Evolutionary conservation across 2,797 vertebrate species (phyloP), one percentile per base, ranked within the genome.

Genomic region (Craterocephalus amniculus): DNA sequence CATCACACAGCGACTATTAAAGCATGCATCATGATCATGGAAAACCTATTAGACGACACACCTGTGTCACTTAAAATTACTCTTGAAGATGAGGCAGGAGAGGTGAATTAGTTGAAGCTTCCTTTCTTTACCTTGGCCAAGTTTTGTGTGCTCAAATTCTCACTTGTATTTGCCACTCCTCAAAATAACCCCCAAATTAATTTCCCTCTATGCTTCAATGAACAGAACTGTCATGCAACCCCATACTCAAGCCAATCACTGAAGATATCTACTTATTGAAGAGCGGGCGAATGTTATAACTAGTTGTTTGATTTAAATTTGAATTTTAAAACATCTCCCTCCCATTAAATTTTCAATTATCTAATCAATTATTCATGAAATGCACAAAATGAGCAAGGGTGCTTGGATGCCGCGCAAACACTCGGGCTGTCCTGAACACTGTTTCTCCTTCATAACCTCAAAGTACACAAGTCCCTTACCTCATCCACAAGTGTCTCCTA

Each of bases 281-380:
- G 84, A 77, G 84, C 45, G 34, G 48, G 70, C 60, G 69, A 83
- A 77, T 74, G 85, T 88, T 79, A 74, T 74, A 58, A 87, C 87
- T 51, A 75, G 81, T 86, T 92, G 92, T 93, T 94, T 94, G 91
- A 94, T 94, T 94, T 92, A 82, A 92, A 94, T 94, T 94, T 79
- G 92, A 94, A 94, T 94, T 93, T 94, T 93, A 93, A 94, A 94
- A 91, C 89, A 89, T 92, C 89, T 88, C 76, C 84, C 92, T 93
- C 93, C 94, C 91, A 93, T 94, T 94, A 93, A 87, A 86, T 92
- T 93, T 94, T 82, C 88, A 87, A 93, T 94, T 93, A 93, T 94
- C 90, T 90, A 93, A 94, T 95, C 93, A 94, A 94, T 94, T 94
- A 95, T 95, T 94, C 89, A 95, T 94, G 92, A 91, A 91, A 81